phyloP scores from a whole-genome alignment of 2,888 invertebrate species.

The Philhelius pedissequus region DNA sequence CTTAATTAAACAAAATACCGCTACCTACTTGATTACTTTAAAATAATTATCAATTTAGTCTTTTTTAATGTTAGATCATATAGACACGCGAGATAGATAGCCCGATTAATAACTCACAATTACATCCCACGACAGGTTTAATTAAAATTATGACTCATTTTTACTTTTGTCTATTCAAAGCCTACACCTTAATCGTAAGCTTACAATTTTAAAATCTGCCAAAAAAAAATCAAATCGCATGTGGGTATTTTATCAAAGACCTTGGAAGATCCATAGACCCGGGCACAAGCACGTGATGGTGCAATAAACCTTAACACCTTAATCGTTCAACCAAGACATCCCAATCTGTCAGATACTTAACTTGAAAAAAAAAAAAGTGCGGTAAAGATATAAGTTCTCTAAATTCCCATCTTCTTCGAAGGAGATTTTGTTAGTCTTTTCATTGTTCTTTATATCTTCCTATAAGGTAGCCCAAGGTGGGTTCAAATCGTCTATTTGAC shows the following conservation, averaged over 20 bases:
- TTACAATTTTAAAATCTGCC: background rate
- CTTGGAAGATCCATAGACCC: conserved; percentile 11
- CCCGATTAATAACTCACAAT: too few species aligned
- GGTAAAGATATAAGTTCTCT: conserved; percentile 10
- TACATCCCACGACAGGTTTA: background rate
- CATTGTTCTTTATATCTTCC: conserved; percentile 10
- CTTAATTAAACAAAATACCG: too few species aligned
- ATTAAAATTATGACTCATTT: background rate
- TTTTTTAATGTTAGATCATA: too few species aligned
- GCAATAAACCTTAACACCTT: conserved; percentile 22
- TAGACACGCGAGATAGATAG: too few species aligned
- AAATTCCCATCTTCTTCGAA: background rate
- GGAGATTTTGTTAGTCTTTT: background rate
- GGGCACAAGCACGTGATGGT: conserved; percentile 4
- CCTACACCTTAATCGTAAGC: background rate
- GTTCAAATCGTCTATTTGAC: conserved; percentile 55
- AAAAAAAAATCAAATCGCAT: background rate
- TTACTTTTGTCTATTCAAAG: background rate
- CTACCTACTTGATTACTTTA: too few species aligned
- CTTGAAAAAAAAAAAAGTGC: conserved; percentile 8
- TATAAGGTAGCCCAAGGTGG: conserved; percentile 15
- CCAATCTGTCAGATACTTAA: background rate
- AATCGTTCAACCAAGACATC: background rate
- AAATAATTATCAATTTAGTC: too few species aligned
- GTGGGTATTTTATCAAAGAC: background rate